Base-by-base conservation (phyloP, 2,113 vertebrate genomes). In the Alethe castanea region DNA sequence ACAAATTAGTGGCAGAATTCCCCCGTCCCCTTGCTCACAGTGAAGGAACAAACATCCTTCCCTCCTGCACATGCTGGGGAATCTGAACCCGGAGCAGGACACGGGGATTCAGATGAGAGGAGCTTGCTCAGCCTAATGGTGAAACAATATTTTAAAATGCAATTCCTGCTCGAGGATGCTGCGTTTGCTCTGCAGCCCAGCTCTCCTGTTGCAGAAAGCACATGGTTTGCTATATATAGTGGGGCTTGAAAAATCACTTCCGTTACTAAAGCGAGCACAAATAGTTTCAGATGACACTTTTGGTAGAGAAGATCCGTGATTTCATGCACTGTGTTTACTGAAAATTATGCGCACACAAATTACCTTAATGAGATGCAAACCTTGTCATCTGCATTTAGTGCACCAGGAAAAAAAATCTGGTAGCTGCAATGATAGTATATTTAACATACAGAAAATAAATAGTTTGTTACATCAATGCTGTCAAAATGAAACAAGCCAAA, bases 401-500 rank as follows among this genome's bases (percentile, higher is more conserved):
- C 72, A 88, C 86, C 81, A 86, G 59, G 62, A 71, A 59, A 90
- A 90, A 86, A 94, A 90, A 90, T 81, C 74, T 74, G 81, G 79
- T 88, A 73, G 79, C 90, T 89, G 94, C 67, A 80, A 59, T 93
- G 96, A 91, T 45, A 92, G 88, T 86, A 91, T 77, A 93, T 94
- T 96, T 95, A 95, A 96, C 94, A 62, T 80, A 94, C 59, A 97
- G 93, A 96, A 97, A 97, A 97, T 97, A 97, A 97, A 96, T 94
- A 94, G 90, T 97, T 97, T 91, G 92, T 96, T 93, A 93, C 94
- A 96, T 97, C 96, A 93, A 70, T 90, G 94, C 93, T 96, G 94
- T 96, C 95, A 97, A 95, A 96, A 96, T 89, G 92, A 95, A 97
- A 94, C 88, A 95, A 96, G 92, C 69, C 94, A 90, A 96, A 93